Base-by-base conservation (phyloP, 2,797 vertebrate genomes). In the Gouania willdenowi region DNA sequence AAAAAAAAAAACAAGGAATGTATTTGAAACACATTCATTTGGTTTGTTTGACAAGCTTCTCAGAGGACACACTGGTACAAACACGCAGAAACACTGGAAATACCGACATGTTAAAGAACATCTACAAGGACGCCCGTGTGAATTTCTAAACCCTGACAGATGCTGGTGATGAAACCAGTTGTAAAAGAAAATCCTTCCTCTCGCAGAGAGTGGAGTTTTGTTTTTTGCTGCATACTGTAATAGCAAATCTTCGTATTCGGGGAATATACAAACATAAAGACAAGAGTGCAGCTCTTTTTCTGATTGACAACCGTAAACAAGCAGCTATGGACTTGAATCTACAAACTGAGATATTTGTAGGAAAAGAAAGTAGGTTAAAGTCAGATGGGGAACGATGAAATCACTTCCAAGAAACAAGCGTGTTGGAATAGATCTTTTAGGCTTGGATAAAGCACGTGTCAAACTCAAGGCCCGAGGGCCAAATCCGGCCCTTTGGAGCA, bases 141-240 rank as follows among this genome's bases (percentile, higher is more conserved):
- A 40, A 56, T 69, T 69, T 59, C 20, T 28, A 48, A 55, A 61
- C 59, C 47, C 48, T 46, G 48, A 14, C 44, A 35, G 56, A 49
- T 15, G 39, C 38, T 42, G 28, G 16, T 40, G 26, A 10, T 15
- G 31, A 30, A 26, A 43, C 23, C 29, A 40, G 8, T 42, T 28
- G 48, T 31, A 41, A 49, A 53, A 57, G 68, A 52, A n/a, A n/a
- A n/a, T n/a, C n/a, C 75, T 79, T 70, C 65, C 51, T 48, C 27
- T 75, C n/a, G n/a, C n/a, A n/a, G n/a, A n/a, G n/a, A n/a, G n/a
- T n/a, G n/a, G n/a, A n/a, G n/a, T n/a, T n/a, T n/a, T n/a, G n/a
- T n/a, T n/a, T n/a, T n/a, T n/a, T n/a, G n/a, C n/a, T n/a, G n/a
- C n/a, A n/a, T n/a, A n/a, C n/a, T n/a, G n/a, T 68, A 75, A 71